These are phyloP conservation scores for Clinocottus analis DNA, from an alignment of 2,113 vertebrate genomes.

Conservation along the genomic window DNA sequence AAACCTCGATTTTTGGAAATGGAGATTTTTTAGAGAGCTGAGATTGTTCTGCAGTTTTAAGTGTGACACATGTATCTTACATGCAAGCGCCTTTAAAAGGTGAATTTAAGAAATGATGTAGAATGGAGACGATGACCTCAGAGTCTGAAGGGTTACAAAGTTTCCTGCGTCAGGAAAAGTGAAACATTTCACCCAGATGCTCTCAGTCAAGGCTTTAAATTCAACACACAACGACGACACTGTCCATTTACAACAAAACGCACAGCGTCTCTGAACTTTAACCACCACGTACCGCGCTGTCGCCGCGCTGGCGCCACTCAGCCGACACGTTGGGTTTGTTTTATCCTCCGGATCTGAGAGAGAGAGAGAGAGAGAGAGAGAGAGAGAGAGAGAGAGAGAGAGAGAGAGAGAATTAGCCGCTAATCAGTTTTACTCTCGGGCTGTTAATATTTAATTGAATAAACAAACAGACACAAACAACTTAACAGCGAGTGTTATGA, in stretches of 20 bases:
- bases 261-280: not conserved
- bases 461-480: constrained; percentile 79
- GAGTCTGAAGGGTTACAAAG: too few species aligned
- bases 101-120: too few species aligned
- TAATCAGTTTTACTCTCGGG: constrained; percentile 73
- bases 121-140: too few species aligned
- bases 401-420: constrained; percentile 67
- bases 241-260: constrained; percentile 1
- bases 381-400: too few species aligned
- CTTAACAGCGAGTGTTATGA: constrained; percentile 74
- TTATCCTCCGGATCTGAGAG: constrained; percentile 68
- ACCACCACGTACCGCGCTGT: constrained; percentile 9
- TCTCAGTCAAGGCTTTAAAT: not conserved
- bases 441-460: constrained; percentile 82
- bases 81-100: too few species aligned
- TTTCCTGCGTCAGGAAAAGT: not conserved
- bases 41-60: too few species aligned
- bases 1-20: too few species aligned
- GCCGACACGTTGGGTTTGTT: constrained; percentile 50
- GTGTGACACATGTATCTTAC: too few species aligned
- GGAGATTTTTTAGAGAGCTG: too few species aligned
- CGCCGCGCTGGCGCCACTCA: constrained; percentile 25
- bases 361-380: too few species aligned
- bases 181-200: not conserved
- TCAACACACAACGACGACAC: not conserved